Evolutionary conservation across 2,797 vertebrate species (phyloP), one percentile per base, ranked within the genome.

Genomic region (Uromys caudimaculatus): DNA sequence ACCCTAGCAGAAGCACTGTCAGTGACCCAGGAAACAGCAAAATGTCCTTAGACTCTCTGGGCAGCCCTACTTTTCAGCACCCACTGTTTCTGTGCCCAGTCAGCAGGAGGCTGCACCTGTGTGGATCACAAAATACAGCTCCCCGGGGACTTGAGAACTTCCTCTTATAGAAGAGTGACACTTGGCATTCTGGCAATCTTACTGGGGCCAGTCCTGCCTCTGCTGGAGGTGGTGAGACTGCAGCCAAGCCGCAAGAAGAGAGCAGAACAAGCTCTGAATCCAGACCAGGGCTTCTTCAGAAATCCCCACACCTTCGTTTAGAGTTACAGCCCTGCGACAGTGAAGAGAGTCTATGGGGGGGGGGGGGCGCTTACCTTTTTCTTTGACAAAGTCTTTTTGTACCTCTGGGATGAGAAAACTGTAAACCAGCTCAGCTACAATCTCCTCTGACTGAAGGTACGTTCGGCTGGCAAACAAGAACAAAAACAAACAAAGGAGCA

Each of bases 371-470:
- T 97, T 98, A 99, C 99, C 99, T 99, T 98, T 99, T 97, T 99
- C 98, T 97, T 99, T 99, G 96, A 99, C 83, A 5, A 78, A 98
- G 17, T 97, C 98, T 98, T 99, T 99, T 97, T 99, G 98, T 3
- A 99, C 98, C 97, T 99, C 99, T n/a, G 99, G 99, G 96, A 99
- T 99, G 41, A 99, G 98, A 98, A 99, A 99, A 93, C 99, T 98
- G 96, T 99, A 99, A 96, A 99, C 99, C 98, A 99, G 95, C 98
- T 99, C 99, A 3, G 99, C 99, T 96, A 99, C 99, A 69, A 99
- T 99, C 98, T 99, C 99, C 97, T 99, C 99, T 3, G 99, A 99
- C 98, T 99, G 99, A 91, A 98, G 98, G 58, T 21, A 97, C 94
- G 98, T 99, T 95, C 96, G 98, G 83, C 99, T 99, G 52, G 27